Conservation (phyloP, 1,140 invertebrate genomes). For the Trissolcus basalis region DNA sequence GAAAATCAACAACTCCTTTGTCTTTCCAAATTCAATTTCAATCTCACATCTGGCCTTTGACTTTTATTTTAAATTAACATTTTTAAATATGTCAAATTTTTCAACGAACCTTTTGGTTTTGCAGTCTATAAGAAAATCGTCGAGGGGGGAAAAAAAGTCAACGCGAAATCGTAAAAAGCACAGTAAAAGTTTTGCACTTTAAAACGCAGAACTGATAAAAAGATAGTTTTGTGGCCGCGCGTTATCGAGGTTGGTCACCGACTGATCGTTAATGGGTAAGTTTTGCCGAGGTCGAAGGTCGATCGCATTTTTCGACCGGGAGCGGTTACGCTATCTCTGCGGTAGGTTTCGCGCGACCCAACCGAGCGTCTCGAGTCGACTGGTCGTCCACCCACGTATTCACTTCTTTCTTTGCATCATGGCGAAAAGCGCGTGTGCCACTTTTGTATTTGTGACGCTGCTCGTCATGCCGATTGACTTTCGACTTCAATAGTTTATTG, state of each 20-base stretch:
- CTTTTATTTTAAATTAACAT: too few relatives aligned
- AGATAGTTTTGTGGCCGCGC: constrained; percentile 1
- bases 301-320: constrained; percentile 30
- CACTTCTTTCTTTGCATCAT: constrained; percentile 39
- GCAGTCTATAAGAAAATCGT: too few relatives aligned
- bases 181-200: constrained; percentile 10
- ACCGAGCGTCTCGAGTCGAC: constrained; percentile 52
- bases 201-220: neutral
- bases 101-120: too few relatives aligned
- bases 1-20: too few relatives aligned
- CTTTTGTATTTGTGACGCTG: constrained; percentile 51
- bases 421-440: constrained; percentile 63
- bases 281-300: constrained; percentile 35
- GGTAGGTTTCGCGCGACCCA: constrained; percentile 34
- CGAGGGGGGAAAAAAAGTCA: too few relatives aligned
- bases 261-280: constrained; percentile 33
- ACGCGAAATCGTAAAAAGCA: too few relatives aligned
- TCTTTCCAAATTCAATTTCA: too few relatives aligned
- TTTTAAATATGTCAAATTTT: too few relatives aligned
- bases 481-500: constrained; percentile 29
- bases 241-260: constrained; percentile 18
- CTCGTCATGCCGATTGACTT: constrained; percentile 25
- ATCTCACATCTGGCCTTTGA: too few relatives aligned
- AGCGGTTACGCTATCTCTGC: neutral
- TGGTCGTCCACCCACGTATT: constrained; percentile 61